Conservation (phyloP, 1,140 invertebrate genomes). For the Bombus impatiens region DNA sequence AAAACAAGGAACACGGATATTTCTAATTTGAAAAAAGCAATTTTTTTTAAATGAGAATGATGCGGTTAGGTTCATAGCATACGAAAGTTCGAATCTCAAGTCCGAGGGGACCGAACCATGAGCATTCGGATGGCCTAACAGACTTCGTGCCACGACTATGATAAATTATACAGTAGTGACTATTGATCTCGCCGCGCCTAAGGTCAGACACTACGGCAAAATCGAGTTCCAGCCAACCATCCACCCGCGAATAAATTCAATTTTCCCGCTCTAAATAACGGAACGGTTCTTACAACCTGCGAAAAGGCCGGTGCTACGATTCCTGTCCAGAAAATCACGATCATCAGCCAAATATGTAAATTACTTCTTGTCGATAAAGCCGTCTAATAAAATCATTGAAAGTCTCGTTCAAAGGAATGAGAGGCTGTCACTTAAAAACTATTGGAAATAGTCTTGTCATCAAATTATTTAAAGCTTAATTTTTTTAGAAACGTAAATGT, state of each 20-base stretch:
- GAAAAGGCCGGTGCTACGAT: background rate
- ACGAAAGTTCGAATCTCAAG: background rate
- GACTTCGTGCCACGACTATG: constrained; percentile 71
- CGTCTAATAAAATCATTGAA: background rate
- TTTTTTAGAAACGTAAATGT: background rate
- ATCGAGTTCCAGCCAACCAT: constrained; percentile 62
- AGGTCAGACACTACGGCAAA: constrained; percentile 76
- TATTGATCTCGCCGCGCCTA: constrained; percentile 76
- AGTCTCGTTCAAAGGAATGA: background rate
- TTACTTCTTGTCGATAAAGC: constrained; percentile 20
- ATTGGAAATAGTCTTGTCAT: background rate
- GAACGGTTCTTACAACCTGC: constrained; percentile 5
- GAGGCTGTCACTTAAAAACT: background rate
- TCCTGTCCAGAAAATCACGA: background rate
- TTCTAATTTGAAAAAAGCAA: background rate
- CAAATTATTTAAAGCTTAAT: no score
- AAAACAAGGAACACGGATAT: background rate
- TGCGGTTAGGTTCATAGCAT: background rate
- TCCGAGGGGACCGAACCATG: background rate
- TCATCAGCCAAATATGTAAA: background rate
- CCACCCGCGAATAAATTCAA: constrained; percentile 66
- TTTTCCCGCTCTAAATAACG: constrained; percentile 69
- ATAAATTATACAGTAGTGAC: constrained; percentile 78
- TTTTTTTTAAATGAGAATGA: background rate
- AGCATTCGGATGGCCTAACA: constrained; percentile 27